phyloP scores from a whole-genome alignment of 1,140 invertebrate species.

The Plectrocnemia conspersa region DNA sequence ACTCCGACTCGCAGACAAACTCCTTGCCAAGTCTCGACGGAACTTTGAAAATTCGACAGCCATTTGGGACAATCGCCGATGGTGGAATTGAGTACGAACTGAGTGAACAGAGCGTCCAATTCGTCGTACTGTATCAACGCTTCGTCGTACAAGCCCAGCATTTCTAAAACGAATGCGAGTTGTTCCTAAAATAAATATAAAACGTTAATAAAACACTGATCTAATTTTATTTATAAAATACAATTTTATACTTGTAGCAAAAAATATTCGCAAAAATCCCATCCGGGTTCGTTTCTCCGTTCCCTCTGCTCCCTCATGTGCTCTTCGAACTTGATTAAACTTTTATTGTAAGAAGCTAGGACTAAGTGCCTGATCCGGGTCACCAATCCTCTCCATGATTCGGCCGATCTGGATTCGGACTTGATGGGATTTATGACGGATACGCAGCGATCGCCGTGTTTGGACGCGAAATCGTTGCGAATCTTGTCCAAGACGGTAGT shows the following conservation, averaged over 20 bases:
- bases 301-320: conserved; percentile 85
- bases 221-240: conserved; percentile 2
- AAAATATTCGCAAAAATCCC: conserved; percentile 95
- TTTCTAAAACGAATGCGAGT: conserved; percentile 90
- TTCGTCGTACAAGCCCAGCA: conserved; percentile 90
- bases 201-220: conserved; percentile 14
- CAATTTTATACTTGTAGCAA: conserved; percentile 68
- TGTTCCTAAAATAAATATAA: conserved; percentile 83
- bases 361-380: conserved; percentile 77
- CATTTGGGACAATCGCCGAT: conserved; percentile 77
- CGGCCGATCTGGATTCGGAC: conserved; percentile 79
- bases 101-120: conserved; percentile 92
- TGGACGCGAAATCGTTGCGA: conserved; percentile 86
- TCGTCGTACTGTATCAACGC: conserved; percentile 96
- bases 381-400: conserved; percentile 84
- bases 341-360: conserved; percentile 81
- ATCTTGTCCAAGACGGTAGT: conserved; percentile 94
- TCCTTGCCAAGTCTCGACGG: conserved; percentile 77
- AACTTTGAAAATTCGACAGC: conserved; percentile 70
- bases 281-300: conserved; percentile 80
- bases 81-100: conserved; percentile 90
- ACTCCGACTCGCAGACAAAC: conserved; percentile 66
- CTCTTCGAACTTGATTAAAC: conserved; percentile 83
- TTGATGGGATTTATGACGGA: conserved; percentile 87
- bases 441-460: conserved; percentile 84